Percentiles rank a stretch among this genome's conserved stretches.
These are phyloP conservation scores for Eptesicus fuscus DNA, from an alignment of 2,113 vertebrate genomes.

Conservation along the genomic window DNA sequence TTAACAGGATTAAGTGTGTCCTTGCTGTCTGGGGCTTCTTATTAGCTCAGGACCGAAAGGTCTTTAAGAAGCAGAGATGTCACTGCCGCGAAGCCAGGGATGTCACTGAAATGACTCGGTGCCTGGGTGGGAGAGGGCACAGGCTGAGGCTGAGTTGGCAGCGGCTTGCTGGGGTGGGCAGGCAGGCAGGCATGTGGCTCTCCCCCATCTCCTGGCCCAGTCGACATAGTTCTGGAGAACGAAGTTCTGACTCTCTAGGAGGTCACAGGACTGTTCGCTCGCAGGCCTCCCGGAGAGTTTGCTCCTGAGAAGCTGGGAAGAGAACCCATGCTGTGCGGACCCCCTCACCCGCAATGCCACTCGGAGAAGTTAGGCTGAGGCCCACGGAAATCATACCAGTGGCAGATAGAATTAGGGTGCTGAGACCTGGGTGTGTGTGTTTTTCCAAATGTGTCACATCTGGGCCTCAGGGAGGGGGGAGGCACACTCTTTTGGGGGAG, in stretches of 20 bases:
- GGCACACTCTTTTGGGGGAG: neutral
- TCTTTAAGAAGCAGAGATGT: conserved; percentile 54
- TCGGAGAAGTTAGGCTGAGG: neutral
- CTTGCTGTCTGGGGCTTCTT: conserved; percentile 28
- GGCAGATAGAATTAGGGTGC: neutral
- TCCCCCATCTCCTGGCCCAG: neutral
- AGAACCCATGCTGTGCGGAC: neutral
- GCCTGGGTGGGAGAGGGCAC: neutral
- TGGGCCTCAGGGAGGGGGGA: neutral
- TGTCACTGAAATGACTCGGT: neutral
- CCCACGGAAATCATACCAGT: neutral
- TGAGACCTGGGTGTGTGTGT: neutral
- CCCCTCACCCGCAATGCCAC: neutral
- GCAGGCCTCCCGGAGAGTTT: neutral
- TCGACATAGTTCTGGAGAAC: conserved; percentile 33
- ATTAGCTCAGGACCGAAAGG: conserved; percentile 46
- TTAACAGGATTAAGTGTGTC: conserved; percentile 65
- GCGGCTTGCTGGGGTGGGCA: neutral
- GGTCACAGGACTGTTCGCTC: neutral
- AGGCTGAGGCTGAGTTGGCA: neutral
- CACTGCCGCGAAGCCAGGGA: conserved; percentile 6
- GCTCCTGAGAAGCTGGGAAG: neutral
- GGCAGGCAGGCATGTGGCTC: neutral
- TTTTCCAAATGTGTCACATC: neutral
- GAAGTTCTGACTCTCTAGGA: neutral